phyloP scores from a whole-genome alignment of 2,888 invertebrate genomes.

The Micropterix aruncella region DNA sequence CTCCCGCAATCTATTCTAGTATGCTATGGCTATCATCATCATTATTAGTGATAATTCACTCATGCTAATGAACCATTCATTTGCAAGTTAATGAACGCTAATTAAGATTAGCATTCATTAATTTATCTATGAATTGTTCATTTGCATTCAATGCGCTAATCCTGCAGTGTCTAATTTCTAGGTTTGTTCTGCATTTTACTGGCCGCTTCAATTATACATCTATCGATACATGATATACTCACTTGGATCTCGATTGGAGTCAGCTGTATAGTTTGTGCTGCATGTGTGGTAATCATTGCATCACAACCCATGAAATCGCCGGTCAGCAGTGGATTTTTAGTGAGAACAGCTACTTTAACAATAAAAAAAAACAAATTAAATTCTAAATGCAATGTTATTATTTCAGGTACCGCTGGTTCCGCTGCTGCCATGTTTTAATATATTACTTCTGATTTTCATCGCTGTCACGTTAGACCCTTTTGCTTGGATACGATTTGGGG shows the following conservation, averaged over 20 bases:
- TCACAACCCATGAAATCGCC: neutral
- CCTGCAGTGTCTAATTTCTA: too few relatives aligned
- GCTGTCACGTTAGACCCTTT: neutral
- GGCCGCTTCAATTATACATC: neutral
- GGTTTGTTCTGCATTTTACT: neutral
- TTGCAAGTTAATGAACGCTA: too few relatives aligned
- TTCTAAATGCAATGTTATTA: too few relatives aligned
- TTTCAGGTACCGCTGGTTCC: neutral
- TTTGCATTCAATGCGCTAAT: too few relatives aligned
- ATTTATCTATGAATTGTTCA: too few relatives aligned
- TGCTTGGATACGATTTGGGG: neutral
- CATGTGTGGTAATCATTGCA: neutral
- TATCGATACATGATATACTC: neutral
- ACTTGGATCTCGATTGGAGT: neutral
- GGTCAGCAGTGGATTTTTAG: neutral
- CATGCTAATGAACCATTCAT: too few relatives aligned
- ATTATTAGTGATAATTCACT: too few relatives aligned
- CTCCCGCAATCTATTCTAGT: too few relatives aligned
- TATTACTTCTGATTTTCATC: neutral
- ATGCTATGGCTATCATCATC: too few relatives aligned
- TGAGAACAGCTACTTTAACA: neutral
- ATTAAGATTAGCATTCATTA: too few relatives aligned
- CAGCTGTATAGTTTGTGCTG: neutral
- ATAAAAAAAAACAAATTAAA: too few relatives aligned
- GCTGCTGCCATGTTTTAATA: neutral